Percentiles rank a stretch among this genome's conserved stretches.
These are phyloP conservation scores for Elegia similella DNA, from an alignment of 2,888 invertebrate genomes.

Conservation along the genomic window DNA sequence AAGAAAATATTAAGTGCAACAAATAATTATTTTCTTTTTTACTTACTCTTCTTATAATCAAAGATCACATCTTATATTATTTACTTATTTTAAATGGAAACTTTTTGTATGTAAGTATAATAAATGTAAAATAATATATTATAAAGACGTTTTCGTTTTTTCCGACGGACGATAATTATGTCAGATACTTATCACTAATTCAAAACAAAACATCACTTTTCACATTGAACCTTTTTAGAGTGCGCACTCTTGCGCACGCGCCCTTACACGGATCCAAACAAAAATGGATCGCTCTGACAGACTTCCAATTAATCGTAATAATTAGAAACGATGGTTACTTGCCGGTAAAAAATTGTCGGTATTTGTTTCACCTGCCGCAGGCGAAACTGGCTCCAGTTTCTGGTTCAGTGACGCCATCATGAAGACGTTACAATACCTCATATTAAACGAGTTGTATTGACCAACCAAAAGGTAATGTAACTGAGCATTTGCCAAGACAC, in stretches of 20 bases:
- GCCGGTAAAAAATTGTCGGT: slow-evolving; percentile 42
- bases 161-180: no score
- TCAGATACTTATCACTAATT: no score
- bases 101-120: no score
- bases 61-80: no score
- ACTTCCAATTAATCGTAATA: slow-evolving; percentile 62
- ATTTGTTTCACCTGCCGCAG: slow-evolving; percentile 55
- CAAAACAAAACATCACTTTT: no score
- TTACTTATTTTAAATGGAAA: no score
- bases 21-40: no score
- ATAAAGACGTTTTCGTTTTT: no score
- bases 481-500: no score
- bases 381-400: slow-evolving; percentile 22
- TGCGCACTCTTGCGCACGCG: neutral
- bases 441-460: neutral
- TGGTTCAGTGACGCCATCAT: slow-evolving; percentile 25
- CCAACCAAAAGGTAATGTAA: neutral
- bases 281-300: slow-evolving; percentile 50
- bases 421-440: slow-evolving; percentile 3
- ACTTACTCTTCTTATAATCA: no score
- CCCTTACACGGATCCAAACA: slow-evolving; percentile 41
- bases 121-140: no score
- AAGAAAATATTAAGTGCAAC: no score
- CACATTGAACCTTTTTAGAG: neutral
- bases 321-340: slow-evolving; percentile 52